A percentile compares a stretch with the other conserved stretches of the same genome.
phyloP scores from a whole-genome alignment of 2,888 invertebrate species.

The Mactromeris polynyma region DNA sequence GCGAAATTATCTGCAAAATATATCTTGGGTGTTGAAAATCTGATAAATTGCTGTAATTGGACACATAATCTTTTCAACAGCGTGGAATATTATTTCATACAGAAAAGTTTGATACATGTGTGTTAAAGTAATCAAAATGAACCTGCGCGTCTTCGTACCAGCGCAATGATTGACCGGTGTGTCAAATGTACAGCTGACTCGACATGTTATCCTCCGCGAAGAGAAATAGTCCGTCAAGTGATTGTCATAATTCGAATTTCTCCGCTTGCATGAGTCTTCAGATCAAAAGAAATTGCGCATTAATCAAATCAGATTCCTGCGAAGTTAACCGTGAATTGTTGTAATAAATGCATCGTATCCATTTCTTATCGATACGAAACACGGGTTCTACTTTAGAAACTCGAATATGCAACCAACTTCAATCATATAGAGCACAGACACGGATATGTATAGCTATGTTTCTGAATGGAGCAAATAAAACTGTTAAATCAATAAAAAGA shows the following conservation, averaged over 20 bases:
- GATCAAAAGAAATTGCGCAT: conserved; percentile 52
- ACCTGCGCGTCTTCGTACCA: conserved; percentile 58
- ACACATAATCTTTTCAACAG: conserved; percentile 63
- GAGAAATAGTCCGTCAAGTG: conserved; percentile 65
- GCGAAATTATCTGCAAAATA: conserved; percentile 53
- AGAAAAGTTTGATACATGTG: conserved; percentile 60
- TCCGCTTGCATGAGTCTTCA: conserved; percentile 29
- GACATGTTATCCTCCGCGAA: conserved; percentile 66
- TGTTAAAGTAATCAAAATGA: conserved; percentile 67
- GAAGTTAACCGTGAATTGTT: conserved; percentile 35
- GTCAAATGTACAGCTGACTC: conserved; percentile 73
- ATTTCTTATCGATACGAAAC: conserved; percentile 4
- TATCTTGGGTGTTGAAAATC: conserved; percentile 49
- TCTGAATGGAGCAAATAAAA: no score
- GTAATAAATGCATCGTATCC: conserved; percentile 37
- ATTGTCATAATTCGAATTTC: conserved; percentile 61
- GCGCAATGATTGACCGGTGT: conserved; percentile 70
- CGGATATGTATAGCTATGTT: no score
- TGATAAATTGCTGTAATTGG: conserved; percentile 70
- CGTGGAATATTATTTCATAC: conserved; percentile 68
- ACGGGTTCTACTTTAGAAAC: background rate
- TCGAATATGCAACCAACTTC: background rate
- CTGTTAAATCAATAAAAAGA: no score
- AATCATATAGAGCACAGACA: background rate
- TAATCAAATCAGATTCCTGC: conserved; percentile 41